Evolutionary conservation across 2,113 vertebrate genomes (phyloP), one percentile per base, ranked within the genome.

Genomic region (Scatophagus argus): DNA sequence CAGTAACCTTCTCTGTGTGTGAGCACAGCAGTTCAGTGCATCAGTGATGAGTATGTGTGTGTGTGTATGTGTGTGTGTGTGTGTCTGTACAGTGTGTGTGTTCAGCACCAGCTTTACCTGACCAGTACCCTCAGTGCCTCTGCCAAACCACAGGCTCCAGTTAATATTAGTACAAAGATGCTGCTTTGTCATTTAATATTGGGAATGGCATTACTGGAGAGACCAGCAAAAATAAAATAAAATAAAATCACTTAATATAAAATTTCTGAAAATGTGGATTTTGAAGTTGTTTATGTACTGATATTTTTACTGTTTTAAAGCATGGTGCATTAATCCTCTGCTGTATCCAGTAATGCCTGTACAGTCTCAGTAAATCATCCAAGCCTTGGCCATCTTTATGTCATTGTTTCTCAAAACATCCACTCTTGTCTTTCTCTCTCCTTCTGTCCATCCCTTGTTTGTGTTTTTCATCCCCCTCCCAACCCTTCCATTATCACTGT

Each of bases 161-260:
- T 89, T 90, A 56, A 82, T 68, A 81, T 86, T 82, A 89, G 86
- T 86, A 88, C 84, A 89, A 87, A 89, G 77, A 90, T 87, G 86
- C 91, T 91, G 92, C 93, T 94, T 94, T 86, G 77, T 89, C 80
- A 76, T 92, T 91, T 90, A 91, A 91, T 90, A 86, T 89, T 93
- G 92, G 92, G 89, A 90, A 92, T 92, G 94, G 94, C 94, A 95
- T 95, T 95, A 95, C 89, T 95, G 93, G 93, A 94, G 89, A 93
- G 77, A 88, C 72, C 87, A 83, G 92, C 85, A 68, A 82, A 71
- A 69, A 19, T 21, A 67, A 82, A 72, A 64, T n/a, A 21, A 14
- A 2, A 21, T 19, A 43, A 68, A 54, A 47, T 51, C 14, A 25
- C n/a, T 25, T 68, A 1, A 67, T 13, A 1, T 47, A 8, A 66